These are phyloP conservation scores for Elachura formosa DNA, from an alignment of 2,113 vertebrate genomes.

Conservation along the genomic window DNA sequence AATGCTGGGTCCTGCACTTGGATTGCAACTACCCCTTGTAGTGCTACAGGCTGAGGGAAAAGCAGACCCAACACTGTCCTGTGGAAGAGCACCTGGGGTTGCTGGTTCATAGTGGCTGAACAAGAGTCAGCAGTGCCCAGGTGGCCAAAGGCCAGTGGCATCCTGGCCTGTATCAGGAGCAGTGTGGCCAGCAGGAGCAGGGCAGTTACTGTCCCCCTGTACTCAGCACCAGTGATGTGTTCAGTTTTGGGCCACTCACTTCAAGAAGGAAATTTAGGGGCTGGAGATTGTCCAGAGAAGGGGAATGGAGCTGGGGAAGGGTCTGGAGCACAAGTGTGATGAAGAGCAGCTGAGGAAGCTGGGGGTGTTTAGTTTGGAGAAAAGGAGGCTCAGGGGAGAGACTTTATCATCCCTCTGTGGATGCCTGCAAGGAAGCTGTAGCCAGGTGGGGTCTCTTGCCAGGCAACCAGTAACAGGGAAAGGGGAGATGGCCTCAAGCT, in stretches of 20 bases:
- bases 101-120: not conserved
- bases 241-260: not conserved
- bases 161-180: not conserved
- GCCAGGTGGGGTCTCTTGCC: not conserved
- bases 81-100: not conserved
- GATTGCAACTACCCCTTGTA: not conserved
- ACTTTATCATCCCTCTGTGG: accelerated
- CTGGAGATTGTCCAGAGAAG: accelerated
- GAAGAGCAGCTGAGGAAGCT: not conserved
- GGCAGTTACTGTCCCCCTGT: accelerated
- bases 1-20: not conserved
- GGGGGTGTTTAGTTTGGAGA: not conserved
- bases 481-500: not conserved
- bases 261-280: not conserved
- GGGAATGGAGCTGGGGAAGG: accelerated
- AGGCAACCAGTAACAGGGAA: too few species aligned
- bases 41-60: too few species aligned
- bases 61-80: not conserved
- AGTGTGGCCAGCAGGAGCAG: not conserved
- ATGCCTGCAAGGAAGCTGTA: not conserved
- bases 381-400: accelerated
- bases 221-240: accelerated
- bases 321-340: not conserved
- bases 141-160: not conserved
- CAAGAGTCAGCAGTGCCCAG: not conserved